Evolutionary conservation across 2,113 vertebrate genomes (phyloP), one percentile per base, ranked within the genome.

Genomic region (Pipa parva): DNA sequence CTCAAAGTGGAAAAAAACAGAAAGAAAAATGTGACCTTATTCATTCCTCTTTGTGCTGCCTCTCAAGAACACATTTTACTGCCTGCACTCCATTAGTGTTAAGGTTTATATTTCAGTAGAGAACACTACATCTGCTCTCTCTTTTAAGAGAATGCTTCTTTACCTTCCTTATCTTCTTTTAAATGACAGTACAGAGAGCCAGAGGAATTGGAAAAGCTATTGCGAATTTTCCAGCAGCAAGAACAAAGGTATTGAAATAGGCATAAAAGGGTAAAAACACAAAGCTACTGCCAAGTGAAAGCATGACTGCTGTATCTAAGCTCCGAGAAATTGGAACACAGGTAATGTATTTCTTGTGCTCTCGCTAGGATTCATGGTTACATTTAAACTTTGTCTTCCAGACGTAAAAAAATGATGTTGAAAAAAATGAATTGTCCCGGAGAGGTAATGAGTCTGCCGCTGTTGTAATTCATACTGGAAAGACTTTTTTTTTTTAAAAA

Each of bases 381-480:
- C 57, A 75, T 74, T 73, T 39, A 56, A 71, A 24, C 71, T 64
- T 28, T 76, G 78, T 77, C 73, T 63, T 46, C 56, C 76, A 73
- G 75, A 74, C 72, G 22, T 73, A 75, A 67, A 60, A 25, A 55
- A 36, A 55, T 71, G 74, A 73, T 73, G 50, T 71, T 51, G 54
- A 72, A 77, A n/a, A n/a, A n/a, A 83, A 79, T 81, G 77, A 85
- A 75, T 79, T 59, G 80, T 62, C 72, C 76, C 22, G 57, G 50
- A 55, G 63, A 58, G 60, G 62, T 61, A 66, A 75, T 77, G 74
- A 78, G 73, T 66, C 80, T 79, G 76, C 77, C 65, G 71, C 76
- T 71, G 71, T 69, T 77, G 59, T 68, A 83, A 76, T 77, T 80
- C 28, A 74, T 75, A 7, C 27, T 24, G 2, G 8, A 49, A 15